phyloP scores from a whole-genome alignment of 1,140 invertebrate species.

The Drosophila funebris region DNA sequence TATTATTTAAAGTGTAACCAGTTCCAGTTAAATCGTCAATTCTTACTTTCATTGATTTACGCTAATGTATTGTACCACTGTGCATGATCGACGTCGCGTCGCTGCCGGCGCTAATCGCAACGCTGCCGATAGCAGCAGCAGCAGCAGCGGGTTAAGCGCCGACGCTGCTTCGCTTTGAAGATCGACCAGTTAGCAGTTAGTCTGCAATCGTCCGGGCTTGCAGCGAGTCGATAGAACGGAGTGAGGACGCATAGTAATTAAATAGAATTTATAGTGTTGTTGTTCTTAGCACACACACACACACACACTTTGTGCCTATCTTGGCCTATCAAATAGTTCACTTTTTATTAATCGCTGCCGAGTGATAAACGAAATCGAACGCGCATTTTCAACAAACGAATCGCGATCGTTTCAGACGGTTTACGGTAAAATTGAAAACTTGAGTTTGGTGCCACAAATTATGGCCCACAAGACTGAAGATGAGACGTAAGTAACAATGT shows the following conservation, averaged over 20 bases:
- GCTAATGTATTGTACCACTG: conserved; percentile 7
- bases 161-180: conserved; percentile 64
- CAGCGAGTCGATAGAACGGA: conserved; percentile 54
- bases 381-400: conserved; percentile 22
- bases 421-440: conserved; percentile 15
- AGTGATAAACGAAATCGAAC: conserved; percentile 43
- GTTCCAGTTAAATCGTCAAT: too few species aligned
- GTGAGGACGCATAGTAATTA: conserved; percentile 5
- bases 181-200: conserved; percentile 73
- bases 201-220: conserved; percentile 74
- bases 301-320: conserved; percentile 13
- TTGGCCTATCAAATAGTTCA: conserved; percentile 35
- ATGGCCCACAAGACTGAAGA: conserved; percentile 62
- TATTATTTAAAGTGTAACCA: too few species aligned
- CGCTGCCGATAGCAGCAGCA: conserved; percentile 25
- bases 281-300: not conserved
- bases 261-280: not conserved
- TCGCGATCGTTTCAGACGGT: conserved; percentile 16
- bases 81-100: conserved; percentile 13
- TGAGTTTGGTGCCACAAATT: conserved; percentile 13
- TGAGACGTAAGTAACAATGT: conserved; percentile 58
- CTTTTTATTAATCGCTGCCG: conserved; percentile 33
- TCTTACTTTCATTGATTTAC: not conserved
- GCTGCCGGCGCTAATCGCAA: conserved; percentile 30
- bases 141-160: conserved; percentile 69